These are phyloP conservation scores for Alfaro cultratus DNA, from an alignment of 2,797 vertebrate species.

Conservation along the genomic window DNA sequence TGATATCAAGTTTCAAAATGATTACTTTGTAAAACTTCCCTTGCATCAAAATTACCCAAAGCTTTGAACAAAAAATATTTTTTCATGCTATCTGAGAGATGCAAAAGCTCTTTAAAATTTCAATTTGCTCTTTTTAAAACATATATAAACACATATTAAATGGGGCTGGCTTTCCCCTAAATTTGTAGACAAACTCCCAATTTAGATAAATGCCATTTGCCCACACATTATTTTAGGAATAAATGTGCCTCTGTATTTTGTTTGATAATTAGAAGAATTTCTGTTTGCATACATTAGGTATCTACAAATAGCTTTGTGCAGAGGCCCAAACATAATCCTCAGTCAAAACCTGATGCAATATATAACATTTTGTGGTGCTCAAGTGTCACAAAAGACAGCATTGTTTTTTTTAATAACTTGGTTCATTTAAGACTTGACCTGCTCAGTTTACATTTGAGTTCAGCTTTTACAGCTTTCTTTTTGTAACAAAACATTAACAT, in stretches of 20 bases:
- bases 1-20: background rate
- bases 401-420: background rate
- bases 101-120: background rate
- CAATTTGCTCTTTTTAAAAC: background rate
- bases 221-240: background rate
- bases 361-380: background rate
- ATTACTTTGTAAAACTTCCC: background rate
- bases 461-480: background rate
- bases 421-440: background rate
- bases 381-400: background rate
- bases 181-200: background rate
- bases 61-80: background rate
- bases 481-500: background rate
- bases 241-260: background rate
- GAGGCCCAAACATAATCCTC: background rate
- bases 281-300: background rate
- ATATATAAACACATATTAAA: background rate
- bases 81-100: background rate
- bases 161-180: background rate
- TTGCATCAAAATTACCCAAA: background rate
- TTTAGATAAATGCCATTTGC: background rate
- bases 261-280: background rate
- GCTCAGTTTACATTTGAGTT: background rate
- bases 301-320: background rate
- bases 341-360: background rate